These are phyloP conservation scores for Microchrysa polita DNA, from an alignment of 2,888 invertebrate species.

Conservation along the genomic window DNA sequence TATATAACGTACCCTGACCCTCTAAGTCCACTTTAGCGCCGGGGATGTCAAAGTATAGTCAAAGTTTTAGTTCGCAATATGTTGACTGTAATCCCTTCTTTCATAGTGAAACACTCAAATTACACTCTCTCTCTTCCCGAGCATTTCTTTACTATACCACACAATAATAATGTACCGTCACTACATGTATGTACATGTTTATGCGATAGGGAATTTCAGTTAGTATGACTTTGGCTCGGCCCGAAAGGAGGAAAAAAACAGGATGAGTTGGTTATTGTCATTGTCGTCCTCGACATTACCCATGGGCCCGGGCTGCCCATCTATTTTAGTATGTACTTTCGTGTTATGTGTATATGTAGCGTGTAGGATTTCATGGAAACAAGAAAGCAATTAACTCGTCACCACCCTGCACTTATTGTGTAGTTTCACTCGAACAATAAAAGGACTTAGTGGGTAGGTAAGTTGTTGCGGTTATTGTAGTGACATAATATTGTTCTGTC, in stretches of 20 bases:
- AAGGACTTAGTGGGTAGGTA: constrained; percentile 30
- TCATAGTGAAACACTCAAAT: constrained; percentile 32
- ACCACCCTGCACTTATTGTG: constrained; percentile 44
- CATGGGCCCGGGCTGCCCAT: background rate
- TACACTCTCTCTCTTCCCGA: background rate
- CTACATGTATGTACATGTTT: background rate
- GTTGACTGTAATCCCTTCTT: constrained; percentile 32
- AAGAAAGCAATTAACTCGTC: constrained; percentile 42
- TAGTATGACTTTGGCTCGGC: background rate
- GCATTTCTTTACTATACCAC: too few species aligned
- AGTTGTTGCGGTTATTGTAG: constrained; percentile 27
- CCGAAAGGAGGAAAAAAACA: background rate
- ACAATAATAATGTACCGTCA: too few species aligned
- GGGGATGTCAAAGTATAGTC: background rate
- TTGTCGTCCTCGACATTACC: constrained; percentile 6
- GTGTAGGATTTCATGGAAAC: constrained; percentile 40
- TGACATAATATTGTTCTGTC: constrained; percentile 39
- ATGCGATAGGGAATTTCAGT: background rate
- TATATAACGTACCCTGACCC: background rate
- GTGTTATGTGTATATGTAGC: too few species aligned
- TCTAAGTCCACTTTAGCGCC: background rate
- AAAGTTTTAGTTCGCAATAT: constrained; percentile 26
- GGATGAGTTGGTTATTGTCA: constrained; percentile 25
- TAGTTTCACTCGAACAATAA: constrained; percentile 25
- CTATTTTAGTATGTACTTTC: too few species aligned